Base-by-base conservation (phyloP, 1,140 invertebrate species). In the Triops cancriformis region DNA sequence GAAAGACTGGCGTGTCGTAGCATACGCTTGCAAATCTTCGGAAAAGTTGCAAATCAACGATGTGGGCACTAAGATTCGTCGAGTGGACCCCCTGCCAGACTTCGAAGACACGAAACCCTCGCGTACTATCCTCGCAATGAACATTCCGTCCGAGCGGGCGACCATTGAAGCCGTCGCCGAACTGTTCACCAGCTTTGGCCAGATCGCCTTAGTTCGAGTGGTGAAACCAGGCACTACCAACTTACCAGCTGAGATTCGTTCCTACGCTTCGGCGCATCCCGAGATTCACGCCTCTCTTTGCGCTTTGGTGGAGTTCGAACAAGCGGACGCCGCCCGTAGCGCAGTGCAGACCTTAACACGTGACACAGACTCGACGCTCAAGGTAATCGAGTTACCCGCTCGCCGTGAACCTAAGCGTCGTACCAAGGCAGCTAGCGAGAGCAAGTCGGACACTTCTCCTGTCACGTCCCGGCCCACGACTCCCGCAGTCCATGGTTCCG, bases 1-100 rank as follows among this genome's bases (percentile, higher is more conserved):
- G 6, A 93, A 94, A 83, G 95, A 98, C 83, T 98, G 95, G 93
- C 88, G 94, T 76, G 92, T 94, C 31, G 94, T 97, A 5, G 94
- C 94, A 2, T 89, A 91, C 80, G 92, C 94, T 72, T 85, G 97
- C 78, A 87, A 89, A 78, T 86, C 89, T 10, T 97, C 95, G 0
- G 89, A 88, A 11, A 93, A 93, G 80, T 87, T 98, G 42, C 91
- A 97, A 86, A 90, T 98, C 18, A 98, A 98, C 84, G 91, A 95
- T 74, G 88, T 91, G 73, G 94, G 94, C 27, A 97, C 94, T 0
- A 98, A 98, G 83, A 87, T 98, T n/a, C 86, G 95, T 12, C 88
- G 96, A 73, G 85, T 91, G 18, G 91, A 94, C 42, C 91, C 95
- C 1, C 85, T 98, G 75, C 95, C 95, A 6, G 90, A 91, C 31